Evolutionary conservation across 2,113 vertebrate genomes (phyloP).

Genomic region (Hemiprocne comata): DNA sequence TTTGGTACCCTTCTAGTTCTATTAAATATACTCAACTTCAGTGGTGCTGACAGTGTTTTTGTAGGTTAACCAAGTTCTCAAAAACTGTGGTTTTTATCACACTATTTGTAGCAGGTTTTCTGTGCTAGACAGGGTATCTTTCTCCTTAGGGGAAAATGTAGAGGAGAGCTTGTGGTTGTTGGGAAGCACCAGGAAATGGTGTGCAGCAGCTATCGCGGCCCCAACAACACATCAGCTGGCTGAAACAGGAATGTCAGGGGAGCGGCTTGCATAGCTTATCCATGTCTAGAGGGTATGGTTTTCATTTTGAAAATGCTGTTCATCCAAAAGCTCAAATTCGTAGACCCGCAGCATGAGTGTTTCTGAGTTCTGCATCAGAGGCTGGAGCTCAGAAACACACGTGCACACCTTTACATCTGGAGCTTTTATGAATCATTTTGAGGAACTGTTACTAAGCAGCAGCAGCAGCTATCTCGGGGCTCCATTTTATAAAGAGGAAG

Average conservation of each 20-base stretch:
- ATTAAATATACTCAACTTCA: not conserved
- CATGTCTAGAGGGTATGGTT: conserved; percentile 2
- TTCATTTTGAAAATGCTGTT: conserved; percentile 48
- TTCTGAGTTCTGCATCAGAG: conserved; percentile 45
- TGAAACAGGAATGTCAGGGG: not conserved
- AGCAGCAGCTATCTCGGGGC: conserved; percentile 37
- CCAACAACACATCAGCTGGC: not conserved
- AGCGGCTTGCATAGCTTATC: not conserved
- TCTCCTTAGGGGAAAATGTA: not conserved
- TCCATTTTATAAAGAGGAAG: conserved; percentile 60
- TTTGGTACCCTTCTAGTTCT: not conserved
- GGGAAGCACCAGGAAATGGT: not conserved
- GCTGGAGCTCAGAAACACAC: conserved; percentile 20
- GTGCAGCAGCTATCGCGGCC: not conserved
- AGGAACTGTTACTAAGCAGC: conserved; percentile 55
- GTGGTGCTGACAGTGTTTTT: not conserved
- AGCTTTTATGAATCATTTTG: conserved; percentile 47
- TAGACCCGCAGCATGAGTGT: not conserved
- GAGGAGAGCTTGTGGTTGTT: not conserved
- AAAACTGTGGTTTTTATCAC: not conserved
- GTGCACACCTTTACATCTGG: conserved; percentile 48
- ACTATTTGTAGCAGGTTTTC: not conserved
- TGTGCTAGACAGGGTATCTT: not conserved
- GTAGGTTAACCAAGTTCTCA: not conserved
- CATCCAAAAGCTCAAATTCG: conserved; percentile 2